Evolutionary conservation across 1,140 invertebrate genomes (phyloP), one percentile per base, ranked within the genome.

Genomic region (Venturia canescens): DNA sequence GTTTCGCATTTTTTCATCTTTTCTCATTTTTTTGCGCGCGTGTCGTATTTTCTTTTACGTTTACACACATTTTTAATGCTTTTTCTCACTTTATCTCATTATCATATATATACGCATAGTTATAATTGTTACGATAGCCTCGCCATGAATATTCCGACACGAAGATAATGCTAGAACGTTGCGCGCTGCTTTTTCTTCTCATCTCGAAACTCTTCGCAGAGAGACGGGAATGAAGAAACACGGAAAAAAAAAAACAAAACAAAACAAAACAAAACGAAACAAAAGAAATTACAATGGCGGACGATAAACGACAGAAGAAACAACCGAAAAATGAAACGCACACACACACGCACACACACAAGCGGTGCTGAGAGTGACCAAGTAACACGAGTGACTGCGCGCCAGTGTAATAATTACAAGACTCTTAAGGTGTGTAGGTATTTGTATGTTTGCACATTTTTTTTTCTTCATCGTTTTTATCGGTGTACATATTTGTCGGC

Each of bases 361-460:
- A 82, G 76, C 78, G 44, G 81, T 80, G 80, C 76, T 82, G 60
- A 83, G 80, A 80, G 85, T 87, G 84, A 79, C 80, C 57, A 83
- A 86, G 70, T 72, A 11, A 80, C 78, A 84, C 78, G 80, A 81
- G 78, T 83, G 80, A 84, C 79, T 84, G 79, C 38, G 84, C 80
- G 79, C n/a, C n/a, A 74, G 81, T 86, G 83, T 44, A 6, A 13
- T 44, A 86, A 82, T 84, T 80, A 86, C 85, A 13, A 86, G 85
- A 82, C 81, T 81, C 78, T 83, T 79, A 31, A 15, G 38, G 23
- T 66, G 57, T 34, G 18, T 80, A 34, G 34, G n/a, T n/a, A n/a
- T n/a, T n/a, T n/a, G n/a, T n/a, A n/a, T n/a, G n/a, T n/a, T n/a
- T n/a, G n/a, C n/a, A n/a, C n/a, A n/a, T n/a, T 29, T 31, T 29